Conservation (phyloP, 2,888 invertebrate species). For the Napeogenes sylphis region DNA sequence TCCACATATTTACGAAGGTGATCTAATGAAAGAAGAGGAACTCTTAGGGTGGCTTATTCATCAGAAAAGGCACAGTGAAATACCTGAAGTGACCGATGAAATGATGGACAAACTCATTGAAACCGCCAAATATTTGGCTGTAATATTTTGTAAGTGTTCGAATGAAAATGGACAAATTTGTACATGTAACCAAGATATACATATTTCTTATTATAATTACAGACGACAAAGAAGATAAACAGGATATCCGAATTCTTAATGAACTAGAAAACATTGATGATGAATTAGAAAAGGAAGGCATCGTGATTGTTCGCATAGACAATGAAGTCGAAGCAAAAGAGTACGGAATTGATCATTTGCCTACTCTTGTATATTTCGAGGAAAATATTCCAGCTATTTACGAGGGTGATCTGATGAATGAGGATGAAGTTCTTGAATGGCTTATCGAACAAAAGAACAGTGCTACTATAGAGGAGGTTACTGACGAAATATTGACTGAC, state of each 20-base stretch:
- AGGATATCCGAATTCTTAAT: constrained; percentile 90
- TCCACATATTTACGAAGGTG: constrained; percentile 87
- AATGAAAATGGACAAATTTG: neutral
- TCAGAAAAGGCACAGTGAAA: constrained; percentile 93
- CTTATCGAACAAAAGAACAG: constrained; percentile 90
- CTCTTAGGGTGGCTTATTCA: constrained; percentile 93
- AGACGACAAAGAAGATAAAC: constrained; percentile 94
- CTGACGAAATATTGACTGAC: constrained; percentile 91
- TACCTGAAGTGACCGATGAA: constrained; percentile 94
- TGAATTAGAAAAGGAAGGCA: constrained; percentile 92
- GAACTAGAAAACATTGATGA: constrained; percentile 96
- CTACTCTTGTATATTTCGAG: constrained; percentile 92
- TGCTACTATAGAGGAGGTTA: constrained; percentile 95
- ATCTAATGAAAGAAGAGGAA: constrained; percentile 93
- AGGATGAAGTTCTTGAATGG: constrained; percentile 95
- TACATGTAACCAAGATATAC: neutral
- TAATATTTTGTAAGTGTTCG: constrained; percentile 89
- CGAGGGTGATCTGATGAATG: constrained; percentile 94
- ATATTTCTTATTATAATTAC: constrained; percentile 36
- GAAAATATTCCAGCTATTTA: constrained; percentile 93
- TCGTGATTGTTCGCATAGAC: constrained; percentile 93
- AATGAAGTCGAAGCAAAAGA: constrained; percentile 94
- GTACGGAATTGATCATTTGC: constrained; percentile 92
- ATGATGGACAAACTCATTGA: constrained; percentile 95
- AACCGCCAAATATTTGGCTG: constrained; percentile 87